phyloP scores from a whole-genome alignment of 2,113 vertebrate genomes.

The Apistogramma diplotaenia region DNA sequence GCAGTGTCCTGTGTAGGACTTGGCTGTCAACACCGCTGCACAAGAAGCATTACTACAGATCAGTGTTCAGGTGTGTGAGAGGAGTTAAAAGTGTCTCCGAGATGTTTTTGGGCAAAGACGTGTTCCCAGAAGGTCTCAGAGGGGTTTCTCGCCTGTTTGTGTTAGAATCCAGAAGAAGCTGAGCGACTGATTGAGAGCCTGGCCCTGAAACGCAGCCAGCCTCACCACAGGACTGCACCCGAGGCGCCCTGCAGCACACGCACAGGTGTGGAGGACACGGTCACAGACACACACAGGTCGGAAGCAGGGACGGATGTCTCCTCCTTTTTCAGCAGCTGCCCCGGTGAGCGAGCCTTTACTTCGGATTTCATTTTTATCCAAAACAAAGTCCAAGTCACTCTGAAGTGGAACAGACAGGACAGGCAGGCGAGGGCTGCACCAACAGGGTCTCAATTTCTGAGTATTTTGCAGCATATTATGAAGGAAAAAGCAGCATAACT shows the following conservation, averaged over 20 bases:
- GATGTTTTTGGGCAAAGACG: neutral
- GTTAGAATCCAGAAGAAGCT: slow-evolving; percentile 79
- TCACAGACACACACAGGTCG: neutral
- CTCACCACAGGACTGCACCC: slow-evolving; percentile 76
- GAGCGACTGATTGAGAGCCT: slow-evolving; percentile 83
- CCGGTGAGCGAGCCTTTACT: neutral
- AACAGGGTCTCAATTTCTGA: neutral
- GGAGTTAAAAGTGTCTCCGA: neutral
- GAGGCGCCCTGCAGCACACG: neutral
- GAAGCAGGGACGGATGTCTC: neutral
- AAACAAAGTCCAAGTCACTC: neutral
- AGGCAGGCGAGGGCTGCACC: neutral
- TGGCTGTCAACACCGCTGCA: slow-evolving; percentile 81
- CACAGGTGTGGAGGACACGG: neutral
- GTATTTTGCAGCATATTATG: neutral
- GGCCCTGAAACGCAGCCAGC: slow-evolving; percentile 80
- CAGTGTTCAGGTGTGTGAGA: slow-evolving; percentile 38
- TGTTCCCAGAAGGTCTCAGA: neutral
- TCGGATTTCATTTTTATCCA: neutral
- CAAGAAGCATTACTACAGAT: slow-evolving; percentile 83
- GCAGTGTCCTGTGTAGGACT: slow-evolving; percentile 64
- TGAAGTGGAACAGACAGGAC: neutral
- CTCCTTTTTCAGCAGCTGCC: neutral
- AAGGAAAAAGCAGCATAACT: neutral
- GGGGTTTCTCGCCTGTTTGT: neutral